Evolutionary conservation across 2,888 invertebrate species (phyloP), one percentile per base, ranked within the genome.

Genomic region (Ceramica pisi): DNA sequence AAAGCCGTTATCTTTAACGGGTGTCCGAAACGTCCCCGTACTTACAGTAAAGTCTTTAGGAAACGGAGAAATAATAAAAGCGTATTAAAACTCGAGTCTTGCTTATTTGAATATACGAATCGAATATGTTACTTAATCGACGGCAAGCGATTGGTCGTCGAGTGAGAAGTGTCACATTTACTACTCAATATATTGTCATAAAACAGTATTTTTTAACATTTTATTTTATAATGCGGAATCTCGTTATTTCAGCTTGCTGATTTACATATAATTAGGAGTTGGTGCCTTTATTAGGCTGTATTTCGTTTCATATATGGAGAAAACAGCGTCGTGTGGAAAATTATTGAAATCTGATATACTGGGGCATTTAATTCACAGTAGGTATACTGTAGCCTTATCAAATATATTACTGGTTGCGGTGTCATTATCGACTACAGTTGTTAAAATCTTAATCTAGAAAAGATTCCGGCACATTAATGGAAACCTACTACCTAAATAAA

Each of bases 121-220:
- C 88, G 88, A 89, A 91, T 91, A 90, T 89, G 88, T 90, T 89
- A 91, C 85, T 91, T 91, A 89, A 92, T 92, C 88, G 88, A 87
- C 85, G 85, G 71, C 87, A 88, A 88, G 85, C 88, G 88, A 90
- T 91, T 89, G 92, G 91, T 85, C 88, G 87, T 61, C 81, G 87
- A 91, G 90, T 90, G 89, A 89, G 90, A 92, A 92, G 86, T 92
- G 91, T 92, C 92, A 89, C 88, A 82, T 91, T 90, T 88, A 91
- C 90, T 90, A 87, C 89, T 84, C 88, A 88, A 90, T 92, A 90
- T 91, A 89, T 91, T 91, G 87, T 87, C 88, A 91, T 92, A 90
- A 91, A 91, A 89, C 87, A 85, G 89, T 88, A 85, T 82, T 88
- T 89, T 88, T 91, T 88, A 85, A 87, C 81, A 82, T 89, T 85